Base-by-base conservation (phyloP, 2,888 invertebrate genomes). In the Eupeodes luniger region DNA sequence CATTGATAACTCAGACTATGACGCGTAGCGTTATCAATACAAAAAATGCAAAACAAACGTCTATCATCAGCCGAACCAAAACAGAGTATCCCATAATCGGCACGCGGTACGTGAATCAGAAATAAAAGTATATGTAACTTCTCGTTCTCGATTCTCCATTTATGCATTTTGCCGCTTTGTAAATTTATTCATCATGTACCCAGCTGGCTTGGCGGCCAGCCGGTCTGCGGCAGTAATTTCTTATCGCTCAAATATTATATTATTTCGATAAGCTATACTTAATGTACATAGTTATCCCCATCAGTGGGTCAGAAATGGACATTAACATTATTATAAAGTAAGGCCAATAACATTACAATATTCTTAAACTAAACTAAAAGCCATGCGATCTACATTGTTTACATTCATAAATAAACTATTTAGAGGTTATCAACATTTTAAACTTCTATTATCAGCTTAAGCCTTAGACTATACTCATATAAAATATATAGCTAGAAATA, bases 21-120 rank as follows among this genome's bases (percentile, higher is more conserved):
- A n/a, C 16, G 16, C 44, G 12, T 14, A 11, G 16, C 44, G 12
- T 19, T 64, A 64, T 64, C 47, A 47, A 11, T 16, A 44, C 19
- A 19, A 10, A 7, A 14, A 12, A 19, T 14, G 5, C 9, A 19
- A n/a, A 16, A 57, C 19, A 12, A 59, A 27, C 14, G 4, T 2
- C 2, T 1, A 57, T 19, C 19, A 55, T 19, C 5, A 5, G 1
- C 19, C 14, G 2, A 34, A 14, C 1, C 7, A 49, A 66, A 49
- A 9, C 49, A 47, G 0, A 12, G 10, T 55, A 12, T 47, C 19
- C 4, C 47, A 66, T 19, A 27, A 66, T 19, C 27, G 66, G 27
- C 66, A 47, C 11, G 14, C 64, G 44, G 6, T 47, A 12, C 16
- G n/a, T 85, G 77, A 85, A 72, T 85, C 85, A 85, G 53, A 16